Evolutionary conservation across 30 jellyfish, hydroid and myxozoan species (phyloP), one percentile per base, ranked within the genome.

Genomic region (Aurelia aurita complex sp. Pacific): DNA sequence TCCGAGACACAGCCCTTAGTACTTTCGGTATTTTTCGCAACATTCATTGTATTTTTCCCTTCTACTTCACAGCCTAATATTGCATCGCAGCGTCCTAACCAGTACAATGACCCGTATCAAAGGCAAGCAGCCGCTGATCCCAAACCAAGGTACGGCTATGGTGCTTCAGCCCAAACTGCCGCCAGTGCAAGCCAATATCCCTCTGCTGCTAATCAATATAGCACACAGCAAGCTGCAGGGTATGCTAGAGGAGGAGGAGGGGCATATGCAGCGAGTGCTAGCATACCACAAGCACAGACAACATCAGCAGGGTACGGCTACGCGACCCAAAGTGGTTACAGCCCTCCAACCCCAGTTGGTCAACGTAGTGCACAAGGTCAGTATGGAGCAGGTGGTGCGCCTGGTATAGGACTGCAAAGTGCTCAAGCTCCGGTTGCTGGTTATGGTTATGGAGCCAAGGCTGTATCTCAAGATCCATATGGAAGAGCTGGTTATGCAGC

Each of bases 21-120:
- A 46, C 57, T 46, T 38, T 6, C 57, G 13, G 14, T 46, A 46
- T 46, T 46, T 46, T 46, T 46, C 57, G 57, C 57, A 7, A 46
- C 2, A 46, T 40, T 29, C n/a, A 9, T 8, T 35, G 80, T 35
- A 46, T 46, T 70, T 38, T 35, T 29, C 33, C 63, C 36, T 38
- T 73, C 57, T 9, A 18, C 35, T 5, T 18, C 7, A 59, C 72
- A 73, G 53, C 71, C 78, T 19, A 38, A 23, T 35, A 13, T 17
- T 17, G 32, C 70, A 61, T 23, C 36, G 33, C 70, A 61, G 36
- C 70, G 70, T 61, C 32, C 70, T 61, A 61, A 10, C 29, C 78
- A 63, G 55, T 77, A 77, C 66, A 50, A 62, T 34, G 88, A 77
- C 17, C 76, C 88, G 0, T 77, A 77, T 34, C 50, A 77, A 60